phyloP scores from a whole-genome alignment of 2,797 vertebrate genomes.

The Lindbergichthys nudifrons region DNA sequence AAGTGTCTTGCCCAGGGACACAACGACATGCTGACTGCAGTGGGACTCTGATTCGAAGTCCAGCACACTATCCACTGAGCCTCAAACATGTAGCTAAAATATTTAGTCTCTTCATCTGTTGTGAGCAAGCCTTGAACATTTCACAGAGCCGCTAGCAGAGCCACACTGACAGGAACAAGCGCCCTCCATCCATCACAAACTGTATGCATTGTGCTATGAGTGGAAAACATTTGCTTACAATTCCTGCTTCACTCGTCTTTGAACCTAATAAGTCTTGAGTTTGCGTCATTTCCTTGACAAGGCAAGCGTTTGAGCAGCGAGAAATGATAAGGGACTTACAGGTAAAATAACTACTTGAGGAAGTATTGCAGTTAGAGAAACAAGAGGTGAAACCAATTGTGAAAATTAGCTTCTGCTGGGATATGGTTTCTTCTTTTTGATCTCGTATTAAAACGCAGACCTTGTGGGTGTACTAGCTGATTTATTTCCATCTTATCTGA shows the following conservation, averaged over 20 bases:
- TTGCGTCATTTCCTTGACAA: conserved; percentile 37
- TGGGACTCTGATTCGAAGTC: no score
- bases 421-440: conserved; percentile 52
- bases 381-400: conserved; percentile 41
- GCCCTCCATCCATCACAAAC: conserved; percentile 54
- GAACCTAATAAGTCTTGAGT: conserved; percentile 49
- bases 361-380: conserved; percentile 26
- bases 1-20: no score
- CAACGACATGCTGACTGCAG: no score
- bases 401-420: neutral
- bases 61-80: no score
- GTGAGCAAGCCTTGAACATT: conserved; percentile 30
- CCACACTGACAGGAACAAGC: conserved; percentile 37
- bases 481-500: conserved; percentile 79
- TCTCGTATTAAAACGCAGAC: conserved; percentile 52
- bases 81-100: neutral
- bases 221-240: conserved; percentile 70
- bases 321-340: conserved; percentile 26
- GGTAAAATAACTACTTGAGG: conserved; percentile 41
- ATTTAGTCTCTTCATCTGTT: conserved; percentile 26
- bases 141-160: conserved; percentile 36
- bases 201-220: conserved; percentile 47
- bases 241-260: conserved; percentile 58
- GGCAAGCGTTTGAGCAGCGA: conserved; percentile 13
- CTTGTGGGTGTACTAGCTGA: conserved; percentile 40